These are phyloP conservation scores for Panorpa germanica DNA, from an alignment of 2,888 invertebrate genomes.

Conservation along the genomic window DNA sequence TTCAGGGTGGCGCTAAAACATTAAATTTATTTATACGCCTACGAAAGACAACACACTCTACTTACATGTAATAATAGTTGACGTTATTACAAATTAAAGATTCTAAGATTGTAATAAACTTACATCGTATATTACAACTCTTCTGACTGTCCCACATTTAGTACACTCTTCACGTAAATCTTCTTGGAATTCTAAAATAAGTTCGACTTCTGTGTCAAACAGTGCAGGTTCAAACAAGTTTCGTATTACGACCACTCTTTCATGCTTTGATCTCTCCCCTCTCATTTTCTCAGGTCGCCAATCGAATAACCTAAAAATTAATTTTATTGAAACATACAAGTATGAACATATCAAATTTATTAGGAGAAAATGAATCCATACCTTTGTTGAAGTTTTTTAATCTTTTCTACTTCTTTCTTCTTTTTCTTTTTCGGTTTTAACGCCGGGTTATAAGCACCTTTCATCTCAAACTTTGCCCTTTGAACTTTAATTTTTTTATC, in stretches of 20 bases:
- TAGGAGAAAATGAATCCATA: slow-evolving; percentile 20
- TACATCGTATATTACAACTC: slow-evolving; percentile 80
- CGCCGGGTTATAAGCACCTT: slow-evolving; percentile 83
- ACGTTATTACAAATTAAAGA: neutral
- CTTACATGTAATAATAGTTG: neutral
- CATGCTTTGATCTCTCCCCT: slow-evolving; percentile 73
- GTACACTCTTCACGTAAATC: slow-evolving; percentile 76
- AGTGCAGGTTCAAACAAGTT: slow-evolving; percentile 80
- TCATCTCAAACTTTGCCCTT: slow-evolving; percentile 83
- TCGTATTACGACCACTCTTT: slow-evolving; percentile 79
- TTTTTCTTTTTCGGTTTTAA: slow-evolving; percentile 80
- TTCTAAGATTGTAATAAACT: slow-evolving; percentile 22
- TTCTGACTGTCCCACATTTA: slow-evolving; percentile 83
- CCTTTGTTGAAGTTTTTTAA: slow-evolving; percentile 85
- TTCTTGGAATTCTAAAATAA: slow-evolving; percentile 80
- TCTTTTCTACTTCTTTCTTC: slow-evolving; percentile 75
- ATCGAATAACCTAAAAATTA: slow-evolving; percentile 59
- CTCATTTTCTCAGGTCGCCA: slow-evolving; percentile 89
- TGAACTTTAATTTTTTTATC: slow-evolving; percentile 76
- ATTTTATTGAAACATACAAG: slow-evolving; percentile 7
- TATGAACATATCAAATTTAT: neutral
- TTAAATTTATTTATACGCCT: slow-evolving; percentile 7
- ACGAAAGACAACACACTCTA: slow-evolving; percentile 6
- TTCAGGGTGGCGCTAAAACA: slow-evolving; percentile 64
- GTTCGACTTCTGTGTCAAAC: slow-evolving; percentile 75